Evolutionary conservation across 2,797 vertebrate genomes (phyloP).

Genomic region (Meriones psammophilus): DNA sequence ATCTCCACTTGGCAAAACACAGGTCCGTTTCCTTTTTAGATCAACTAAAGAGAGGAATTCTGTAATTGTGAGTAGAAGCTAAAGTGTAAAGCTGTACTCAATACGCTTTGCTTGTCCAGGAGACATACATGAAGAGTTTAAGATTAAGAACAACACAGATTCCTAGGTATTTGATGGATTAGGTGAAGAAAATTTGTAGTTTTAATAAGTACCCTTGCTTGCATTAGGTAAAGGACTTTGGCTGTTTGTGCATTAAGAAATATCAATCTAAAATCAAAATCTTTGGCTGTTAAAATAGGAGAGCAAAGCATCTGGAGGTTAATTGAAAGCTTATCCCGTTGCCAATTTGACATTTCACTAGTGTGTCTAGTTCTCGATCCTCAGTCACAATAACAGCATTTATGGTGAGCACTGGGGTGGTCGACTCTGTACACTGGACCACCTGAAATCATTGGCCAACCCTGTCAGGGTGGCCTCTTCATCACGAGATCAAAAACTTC

Average conservation of each 20-base stretch:
- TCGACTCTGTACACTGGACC: background rate
- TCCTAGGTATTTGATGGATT: background rate
- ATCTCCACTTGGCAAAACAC: slow-evolving; percentile 30
- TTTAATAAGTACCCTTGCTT: background rate
- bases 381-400: background rate
- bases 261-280: background rate
- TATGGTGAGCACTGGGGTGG: background rate
- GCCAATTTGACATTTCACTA: background rate
- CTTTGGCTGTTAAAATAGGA: slow-evolving; percentile 4
- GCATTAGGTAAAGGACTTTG: background rate
- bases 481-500: slow-evolving; percentile 5
- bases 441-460: background rate
- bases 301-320: slow-evolving; percentile 43
- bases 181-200: background rate
- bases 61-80: background rate
- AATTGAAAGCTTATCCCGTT: slow-evolving; percentile 20
- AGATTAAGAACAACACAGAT: background rate
- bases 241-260: slow-evolving; percentile 12
- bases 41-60: background rate
- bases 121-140: slow-evolving; percentile 1
- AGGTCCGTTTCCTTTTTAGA: slow-evolving; percentile 9
- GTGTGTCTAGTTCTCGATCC: background rate
- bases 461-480: background rate
- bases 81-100: slow-evolving; percentile 18
- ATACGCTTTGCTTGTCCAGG: slow-evolving; percentile 30